Evolutionary conservation across 2,113 vertebrate genomes (phyloP).

Genomic region (Oncorhynchus nerka): DNA sequence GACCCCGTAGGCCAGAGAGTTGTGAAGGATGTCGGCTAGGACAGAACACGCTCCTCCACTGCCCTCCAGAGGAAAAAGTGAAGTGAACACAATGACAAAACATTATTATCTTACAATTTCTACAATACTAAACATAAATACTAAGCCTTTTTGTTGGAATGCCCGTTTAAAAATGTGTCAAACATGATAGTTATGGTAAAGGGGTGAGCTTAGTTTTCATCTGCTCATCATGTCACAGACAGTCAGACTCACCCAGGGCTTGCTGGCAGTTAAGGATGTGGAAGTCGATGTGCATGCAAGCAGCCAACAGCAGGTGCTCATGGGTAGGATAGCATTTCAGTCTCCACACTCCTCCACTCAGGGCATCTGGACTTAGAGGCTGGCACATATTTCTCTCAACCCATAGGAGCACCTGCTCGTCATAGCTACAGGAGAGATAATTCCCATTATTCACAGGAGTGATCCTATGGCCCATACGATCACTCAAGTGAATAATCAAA

Average conservation of each 20-base stretch:
- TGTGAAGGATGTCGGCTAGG: slow-evolving; percentile 78
- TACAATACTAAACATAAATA: too few relatives aligned
- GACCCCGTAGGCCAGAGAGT: slow-evolving; percentile 88
- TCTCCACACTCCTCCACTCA: slow-evolving; percentile 90
- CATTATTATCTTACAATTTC: too few relatives aligned
- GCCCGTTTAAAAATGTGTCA: not conserved
- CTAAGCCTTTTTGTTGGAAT: too few relatives aligned
- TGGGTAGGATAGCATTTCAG: slow-evolving; percentile 89
- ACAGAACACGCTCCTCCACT: slow-evolving; percentile 68
- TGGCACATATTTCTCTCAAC: slow-evolving; percentile 84
- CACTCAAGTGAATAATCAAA: too few relatives aligned
- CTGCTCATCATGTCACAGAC: not conserved
- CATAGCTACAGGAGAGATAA: slow-evolving; percentile 75
- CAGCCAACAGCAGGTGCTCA: slow-evolving; percentile 83
- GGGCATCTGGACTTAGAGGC: slow-evolving; percentile 74
- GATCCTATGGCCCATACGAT: too few relatives aligned
- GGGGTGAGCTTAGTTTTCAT: not conserved
- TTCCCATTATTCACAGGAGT: not conserved
- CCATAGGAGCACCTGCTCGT: slow-evolving; percentile 90
- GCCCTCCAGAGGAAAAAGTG: slow-evolving; percentile 62
- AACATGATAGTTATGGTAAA: not conserved
- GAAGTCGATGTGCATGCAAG: slow-evolving; percentile 91
- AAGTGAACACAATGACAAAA: too few relatives aligned
- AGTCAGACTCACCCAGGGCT: slow-evolving; percentile 64
- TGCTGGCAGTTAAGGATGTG: slow-evolving; percentile 82